These are phyloP conservation scores for Phyllotis vaccarum DNA, from an alignment of 2,797 vertebrate genomes.

Conservation along the genomic window DNA sequence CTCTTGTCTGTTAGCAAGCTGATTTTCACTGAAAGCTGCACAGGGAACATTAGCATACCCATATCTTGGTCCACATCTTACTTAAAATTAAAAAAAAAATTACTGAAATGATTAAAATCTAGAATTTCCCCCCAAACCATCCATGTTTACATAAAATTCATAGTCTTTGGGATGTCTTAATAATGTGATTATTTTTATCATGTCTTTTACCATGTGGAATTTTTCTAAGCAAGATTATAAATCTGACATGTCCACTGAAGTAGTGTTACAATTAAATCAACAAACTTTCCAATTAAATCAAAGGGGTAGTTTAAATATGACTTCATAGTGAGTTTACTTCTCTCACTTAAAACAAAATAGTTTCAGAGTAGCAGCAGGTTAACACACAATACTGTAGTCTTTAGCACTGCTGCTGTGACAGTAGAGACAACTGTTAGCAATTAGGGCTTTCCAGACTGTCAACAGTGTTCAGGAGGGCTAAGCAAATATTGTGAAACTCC, in stretches of 20 bases:
- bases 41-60: neutral
- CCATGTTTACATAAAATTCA: neutral
- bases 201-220: neutral
- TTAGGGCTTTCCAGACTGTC: neutral
- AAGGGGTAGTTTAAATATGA: neutral
- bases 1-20: neutral
- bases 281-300: neutral
- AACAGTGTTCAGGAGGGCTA: neutral
- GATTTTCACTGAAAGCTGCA: neutral
- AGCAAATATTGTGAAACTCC: neutral
- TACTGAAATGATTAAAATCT: neutral
- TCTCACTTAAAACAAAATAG: neutral
- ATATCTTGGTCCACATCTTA: neutral
- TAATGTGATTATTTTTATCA: neutral
- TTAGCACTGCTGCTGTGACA: neutral
- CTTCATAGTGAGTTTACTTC: neutral
- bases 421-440: neutral
- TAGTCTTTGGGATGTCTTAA: neutral
- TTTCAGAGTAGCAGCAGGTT: neutral
- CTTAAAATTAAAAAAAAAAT: neutral
- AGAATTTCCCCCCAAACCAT: neutral
- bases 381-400: neutral
- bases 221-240: neutral
- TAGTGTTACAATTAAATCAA: neutral
- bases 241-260: neutral